A percentile compares a stretch with the other conserved stretches of the same genome.
Conservation (phyloP, 2,113 vertebrate genomes). For the Mastomys natalensis region DNA sequence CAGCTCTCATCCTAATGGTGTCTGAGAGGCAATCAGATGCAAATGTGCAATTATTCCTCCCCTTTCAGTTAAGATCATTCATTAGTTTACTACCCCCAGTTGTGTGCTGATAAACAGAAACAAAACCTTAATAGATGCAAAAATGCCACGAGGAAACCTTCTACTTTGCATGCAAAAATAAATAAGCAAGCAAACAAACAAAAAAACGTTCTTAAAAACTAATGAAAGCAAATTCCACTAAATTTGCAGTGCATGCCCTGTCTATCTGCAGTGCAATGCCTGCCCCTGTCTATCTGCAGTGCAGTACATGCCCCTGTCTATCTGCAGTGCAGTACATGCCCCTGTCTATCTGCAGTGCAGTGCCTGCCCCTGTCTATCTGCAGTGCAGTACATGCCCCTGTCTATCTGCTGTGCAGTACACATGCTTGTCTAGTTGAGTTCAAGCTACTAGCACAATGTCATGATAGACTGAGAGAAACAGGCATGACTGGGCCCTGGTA, state of each 20-base stretch:
- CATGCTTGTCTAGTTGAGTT: not conserved
- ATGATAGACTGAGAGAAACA: not conserved
- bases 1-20: not conserved
- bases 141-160: not conserved
- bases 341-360: too few relatives aligned
- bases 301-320: too few relatives aligned
- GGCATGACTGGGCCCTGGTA: accelerated
- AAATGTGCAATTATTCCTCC: not conserved
- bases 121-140: not conserved
- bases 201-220: not conserved
- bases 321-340: too few relatives aligned
- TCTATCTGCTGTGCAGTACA: not conserved
- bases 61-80: not conserved
- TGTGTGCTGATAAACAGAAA: not conserved
- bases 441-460: not conserved
- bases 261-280: too few relatives aligned
- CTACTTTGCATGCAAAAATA: not conserved
- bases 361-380: too few relatives aligned
- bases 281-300: not conserved
- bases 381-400: too few relatives aligned
- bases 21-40: not conserved
- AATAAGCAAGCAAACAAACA: not conserved
- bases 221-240: not conserved
- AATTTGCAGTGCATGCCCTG: not conserved
- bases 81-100: not conserved